A percentile compares a stretch with the other conserved stretches of the same genome.
These are phyloP conservation scores for Callyntrura guangdongensis DNA, from an alignment of 2,888 invertebrate species.

Conservation along the genomic window DNA sequence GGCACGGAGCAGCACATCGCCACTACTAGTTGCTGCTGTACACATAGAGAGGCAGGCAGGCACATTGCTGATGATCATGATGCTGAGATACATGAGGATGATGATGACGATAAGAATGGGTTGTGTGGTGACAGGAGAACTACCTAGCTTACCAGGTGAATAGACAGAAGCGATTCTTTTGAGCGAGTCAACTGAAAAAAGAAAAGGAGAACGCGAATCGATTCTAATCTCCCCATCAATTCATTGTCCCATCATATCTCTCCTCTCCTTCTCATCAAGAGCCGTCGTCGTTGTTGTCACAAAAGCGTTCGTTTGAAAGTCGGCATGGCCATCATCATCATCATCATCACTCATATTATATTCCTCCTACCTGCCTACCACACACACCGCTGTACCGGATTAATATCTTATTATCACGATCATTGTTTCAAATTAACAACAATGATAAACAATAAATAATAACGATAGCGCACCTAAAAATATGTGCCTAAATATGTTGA, in stretches of 20 bases:
- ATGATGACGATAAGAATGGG: no score
- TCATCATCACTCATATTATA: neutral
- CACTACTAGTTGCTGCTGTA: no score
- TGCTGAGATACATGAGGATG: no score
- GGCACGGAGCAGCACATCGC: no score
- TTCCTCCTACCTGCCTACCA: neutral
- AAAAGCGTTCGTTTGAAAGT: conserved; percentile 37
- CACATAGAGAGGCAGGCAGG: no score
- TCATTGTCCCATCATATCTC: neutral
- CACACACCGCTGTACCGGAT: conserved; percentile 14
- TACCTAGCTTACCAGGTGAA: no score
- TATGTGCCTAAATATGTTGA: neutral
- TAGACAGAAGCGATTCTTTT: conserved; percentile 26
- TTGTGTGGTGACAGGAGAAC: conserved; percentile 35
- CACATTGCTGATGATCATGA: neutral
- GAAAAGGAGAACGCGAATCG: conserved; percentile 2
- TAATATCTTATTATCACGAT: conserved; percentile 48
- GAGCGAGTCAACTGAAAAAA: conserved; percentile 13
- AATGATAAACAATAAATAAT: neutral
- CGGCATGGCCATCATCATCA: neutral
- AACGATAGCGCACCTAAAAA: conserved; percentile 32
- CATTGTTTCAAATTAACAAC: conserved; percentile 48
- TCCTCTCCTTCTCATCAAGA: neutral
- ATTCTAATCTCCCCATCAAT: conserved; percentile 34
- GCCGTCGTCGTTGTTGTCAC: neutral